Evolutionary conservation across 2,888 invertebrate species (phyloP), one percentile per base, ranked within the genome.

Genomic region (Notodonta dromedarius): DNA sequence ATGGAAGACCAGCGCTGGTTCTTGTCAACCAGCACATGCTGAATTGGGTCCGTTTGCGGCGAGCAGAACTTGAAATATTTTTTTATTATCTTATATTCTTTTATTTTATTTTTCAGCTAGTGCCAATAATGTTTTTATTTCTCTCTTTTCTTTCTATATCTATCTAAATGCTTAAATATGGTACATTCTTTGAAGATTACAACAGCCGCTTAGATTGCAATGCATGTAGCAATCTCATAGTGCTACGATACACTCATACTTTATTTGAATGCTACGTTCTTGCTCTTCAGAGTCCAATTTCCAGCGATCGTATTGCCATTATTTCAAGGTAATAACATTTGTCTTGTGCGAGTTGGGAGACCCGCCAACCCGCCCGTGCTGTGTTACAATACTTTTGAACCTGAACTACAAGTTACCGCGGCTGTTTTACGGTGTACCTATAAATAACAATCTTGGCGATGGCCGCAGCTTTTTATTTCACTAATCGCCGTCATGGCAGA

Each of bases 401-500:
- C 73, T 77, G 73, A 72, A 76, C 73, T 74, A 71, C 61, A 60
- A 57, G 52, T 58, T 56, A 61, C 69, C 60, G 50, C n/a, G 35
- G 40, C 53, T 24, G 70, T 70, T 72, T 68, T 66, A 61, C 39
- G 39, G 39, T 54, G 13, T 70, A n/a, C n/a, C n/a, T n/a, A 74
- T 74, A 73, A 60, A 67, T 56, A 66, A 65, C 64, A 61, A 63
- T 61, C 67, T 74, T 74, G 74, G 74, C 74, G 62, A 55, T 60
- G 59, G 65, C 55, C 59, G 32, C 57, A 56, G 39, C 46, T 70
- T 72, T 63, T 65, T 66, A 65, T 69, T 62, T 66, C 67, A 62
- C 72, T 74, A 74, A 74, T 74, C 68, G 70, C 40, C 58, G 65
- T 67, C 70, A 58, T 69, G 74, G 70, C 74, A 74, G 67, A 61